Percentiles rank a stretch among this genome's conserved stretches.
Evolutionary conservation across 2,888 invertebrate genomes (phyloP).

Genomic region (Rotaria magnacalcarata): DNA sequence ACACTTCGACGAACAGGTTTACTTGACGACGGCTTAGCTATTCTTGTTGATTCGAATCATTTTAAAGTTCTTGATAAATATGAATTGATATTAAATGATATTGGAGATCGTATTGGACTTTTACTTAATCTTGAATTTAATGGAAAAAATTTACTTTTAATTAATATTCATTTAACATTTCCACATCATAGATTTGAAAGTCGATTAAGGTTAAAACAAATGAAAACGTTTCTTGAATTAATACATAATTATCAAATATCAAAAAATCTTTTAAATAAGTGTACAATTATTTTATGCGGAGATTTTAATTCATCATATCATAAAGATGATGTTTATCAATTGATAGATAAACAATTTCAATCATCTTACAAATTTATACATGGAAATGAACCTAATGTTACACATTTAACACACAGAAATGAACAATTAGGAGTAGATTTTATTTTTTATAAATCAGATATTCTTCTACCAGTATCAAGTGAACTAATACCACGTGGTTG

Average conservation of each 20-base stretch:
- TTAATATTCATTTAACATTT: conserved; percentile 10
- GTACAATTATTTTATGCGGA: background rate
- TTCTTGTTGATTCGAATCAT: background rate
- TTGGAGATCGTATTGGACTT: background rate
- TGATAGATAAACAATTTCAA: background rate
- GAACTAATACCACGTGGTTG: background rate
- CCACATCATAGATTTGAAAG: background rate
- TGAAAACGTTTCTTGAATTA: background rate
- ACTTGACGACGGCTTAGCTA: conserved; percentile 8
- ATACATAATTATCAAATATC: background rate
- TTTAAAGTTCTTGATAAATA: background rate
- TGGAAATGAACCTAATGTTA: background rate
- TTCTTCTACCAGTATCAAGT: background rate
- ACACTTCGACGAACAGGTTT: background rate
- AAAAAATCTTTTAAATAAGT: background rate
- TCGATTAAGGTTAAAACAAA: background rate
- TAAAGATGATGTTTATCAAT: background rate
- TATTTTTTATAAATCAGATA: conserved; percentile 2
- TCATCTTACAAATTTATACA: background rate
- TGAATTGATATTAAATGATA: background rate
- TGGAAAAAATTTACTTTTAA: background rate
- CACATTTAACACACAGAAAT: conserved; percentile 2
- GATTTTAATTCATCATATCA: conserved; percentile 4
- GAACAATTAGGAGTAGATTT: conserved; percentile 2
- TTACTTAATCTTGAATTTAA: background rate